Evolutionary conservation across 2,888 invertebrate species (phyloP), one percentile per base, ranked within the genome.

Genomic region (Drosophila anceps): DNA sequence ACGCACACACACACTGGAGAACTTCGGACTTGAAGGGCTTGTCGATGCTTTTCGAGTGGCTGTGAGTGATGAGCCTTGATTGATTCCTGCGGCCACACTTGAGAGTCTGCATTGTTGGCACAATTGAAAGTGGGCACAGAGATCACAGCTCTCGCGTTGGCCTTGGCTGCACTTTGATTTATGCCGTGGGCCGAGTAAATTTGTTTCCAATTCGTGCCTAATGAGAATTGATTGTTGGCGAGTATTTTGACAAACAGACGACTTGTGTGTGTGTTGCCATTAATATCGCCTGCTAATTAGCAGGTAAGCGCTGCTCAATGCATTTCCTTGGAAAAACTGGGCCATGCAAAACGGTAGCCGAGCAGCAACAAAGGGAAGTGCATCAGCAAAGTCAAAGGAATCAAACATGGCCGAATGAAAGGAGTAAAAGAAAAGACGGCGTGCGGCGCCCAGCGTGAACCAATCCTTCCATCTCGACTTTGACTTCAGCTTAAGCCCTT

Each of bases 1-100:
- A 70, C 69, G 76, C 72, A 64, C 60, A 60, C 57, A 69, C 72
- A 66, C 69, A 69, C 73, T 65, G 72, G 57, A 59, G 73, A 60
- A 64, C 57, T 66, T 73, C 57, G 63, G 44, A 58, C 35, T 58
- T 60, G 61, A 66, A 70, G 66, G 67, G 61, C 41, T 68, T 65
- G 65, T 69, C 58, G 70, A 63, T 55, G 69, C 60, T 54, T 61
- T 73, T 71, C 59, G 69, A 78, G 67, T 68, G 79, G 74, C 68
- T 73, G 73, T 84, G 84, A 84, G 84, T 92, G 91, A 91, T 92
- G 91, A 88, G 90, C 82, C 86, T 80, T 92, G 91, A 91, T 91
- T 92, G 91, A 91, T 92, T 91, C 85, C 90, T 84, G 81, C 77
- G 90, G 88, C 91, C 91, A 91, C 86, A 88, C 91, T 90, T 86